These are phyloP conservation scores for Leptinotarsa peninsularis DNA, from an alignment of 2,888 invertebrate genomes.

Conservation along the genomic window DNA sequence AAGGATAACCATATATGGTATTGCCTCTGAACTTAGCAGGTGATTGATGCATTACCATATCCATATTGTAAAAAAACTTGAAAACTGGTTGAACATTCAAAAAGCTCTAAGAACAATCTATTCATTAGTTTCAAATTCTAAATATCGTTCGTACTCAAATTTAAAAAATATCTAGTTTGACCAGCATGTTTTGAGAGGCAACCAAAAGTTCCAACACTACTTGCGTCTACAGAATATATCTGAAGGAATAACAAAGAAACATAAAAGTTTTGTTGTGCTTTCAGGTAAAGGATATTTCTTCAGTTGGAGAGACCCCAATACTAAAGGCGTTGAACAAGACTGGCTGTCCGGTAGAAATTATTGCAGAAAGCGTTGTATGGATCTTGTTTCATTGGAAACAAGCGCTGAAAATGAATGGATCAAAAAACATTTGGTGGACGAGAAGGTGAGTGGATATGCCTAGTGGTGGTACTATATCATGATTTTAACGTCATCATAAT, in stretches of 20 bases:
- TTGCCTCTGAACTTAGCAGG: too few relatives aligned
- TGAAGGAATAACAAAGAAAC: background rate
- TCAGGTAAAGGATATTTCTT: conserved; percentile 85
- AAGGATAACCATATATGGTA: too few relatives aligned
- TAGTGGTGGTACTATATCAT: too few relatives aligned
- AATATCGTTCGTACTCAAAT: too few relatives aligned
- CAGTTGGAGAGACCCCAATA: conserved; percentile 85
- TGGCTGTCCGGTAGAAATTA: conserved; percentile 88
- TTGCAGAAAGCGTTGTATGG: conserved; percentile 91
- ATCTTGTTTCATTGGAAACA: conserved; percentile 86
- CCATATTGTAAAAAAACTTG: too few relatives aligned
- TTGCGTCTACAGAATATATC: background rate
- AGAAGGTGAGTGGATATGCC: conserved; percentile 71
- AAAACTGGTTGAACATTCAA: too few relatives aligned
- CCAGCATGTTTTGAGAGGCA: too few relatives aligned
- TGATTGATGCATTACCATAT: too few relatives aligned
- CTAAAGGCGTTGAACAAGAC: conserved; percentile 81
- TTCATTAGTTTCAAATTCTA: too few relatives aligned
- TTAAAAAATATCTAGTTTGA: too few relatives aligned
- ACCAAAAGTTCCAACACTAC: background rate
- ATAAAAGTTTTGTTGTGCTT: conserved; percentile 23
- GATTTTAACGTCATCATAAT: too few relatives aligned
- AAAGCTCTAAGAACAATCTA: too few relatives aligned
- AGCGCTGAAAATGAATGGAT: conserved; percentile 90
- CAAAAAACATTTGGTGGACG: conserved; percentile 81